These are phyloP conservation scores for Boloria euphrosyne DNA, from an alignment of 2,888 invertebrate species.

Conservation along the genomic window DNA sequence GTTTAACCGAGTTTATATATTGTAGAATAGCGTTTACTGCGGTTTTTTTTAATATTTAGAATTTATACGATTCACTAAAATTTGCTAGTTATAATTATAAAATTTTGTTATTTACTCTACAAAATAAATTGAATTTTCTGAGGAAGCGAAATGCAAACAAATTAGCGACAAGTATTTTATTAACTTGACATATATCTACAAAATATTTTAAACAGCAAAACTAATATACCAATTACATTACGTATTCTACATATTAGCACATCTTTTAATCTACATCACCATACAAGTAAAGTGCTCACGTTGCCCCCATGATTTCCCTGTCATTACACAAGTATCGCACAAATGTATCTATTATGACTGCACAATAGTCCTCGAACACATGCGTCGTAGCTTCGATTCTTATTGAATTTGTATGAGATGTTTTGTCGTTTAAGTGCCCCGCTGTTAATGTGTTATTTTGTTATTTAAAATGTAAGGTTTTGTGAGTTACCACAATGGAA, in stretches of 20 bases:
- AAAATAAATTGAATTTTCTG: too few relatives aligned
- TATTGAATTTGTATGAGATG: slow-evolving; percentile 71
- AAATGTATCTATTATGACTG: slow-evolving; percentile 66
- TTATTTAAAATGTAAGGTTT: slow-evolving; percentile 35
- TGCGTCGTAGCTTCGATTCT: slow-evolving; percentile 69
- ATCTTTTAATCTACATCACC: slow-evolving; percentile 18
- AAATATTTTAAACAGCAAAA: not conserved
- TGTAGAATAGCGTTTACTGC: too few relatives aligned
- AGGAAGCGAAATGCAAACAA: too few relatives aligned
- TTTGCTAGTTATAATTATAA: too few relatives aligned
- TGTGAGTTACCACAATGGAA: slow-evolving; percentile 10
- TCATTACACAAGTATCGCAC: slow-evolving; percentile 62
- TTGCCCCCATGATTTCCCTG: slow-evolving; percentile 70
- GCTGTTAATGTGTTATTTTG: slow-evolving; percentile 39
- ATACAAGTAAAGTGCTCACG: slow-evolving; percentile 38
- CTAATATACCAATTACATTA: not conserved
- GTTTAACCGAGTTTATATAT: too few relatives aligned
- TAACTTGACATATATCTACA: not conserved
- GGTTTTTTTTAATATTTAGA: too few relatives aligned
- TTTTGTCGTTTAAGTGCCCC: slow-evolving; percentile 48
- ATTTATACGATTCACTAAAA: too few relatives aligned
- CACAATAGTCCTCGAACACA: slow-evolving; percentile 70
- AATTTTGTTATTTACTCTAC: too few relatives aligned
- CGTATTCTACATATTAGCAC: not conserved
- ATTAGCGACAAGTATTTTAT: too few relatives aligned